These are phyloP conservation scores for Metopolophium dirhodum DNA, from an alignment of 1,140 invertebrate species.

Conservation along the genomic window DNA sequence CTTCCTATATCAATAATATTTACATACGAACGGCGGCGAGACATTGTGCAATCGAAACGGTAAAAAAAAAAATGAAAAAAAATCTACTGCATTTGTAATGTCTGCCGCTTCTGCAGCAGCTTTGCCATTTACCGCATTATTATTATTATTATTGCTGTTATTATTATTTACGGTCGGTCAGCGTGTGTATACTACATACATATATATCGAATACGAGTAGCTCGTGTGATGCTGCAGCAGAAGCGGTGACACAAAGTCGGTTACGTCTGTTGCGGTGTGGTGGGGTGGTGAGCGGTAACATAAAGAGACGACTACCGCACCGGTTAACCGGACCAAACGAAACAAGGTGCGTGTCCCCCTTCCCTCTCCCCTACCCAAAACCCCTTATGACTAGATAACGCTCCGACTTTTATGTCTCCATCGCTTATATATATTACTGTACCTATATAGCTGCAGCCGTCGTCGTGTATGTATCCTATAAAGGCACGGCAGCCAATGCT, in stretches of 20 bases:
- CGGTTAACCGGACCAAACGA: constrained; percentile 14
- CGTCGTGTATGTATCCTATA: background rate
- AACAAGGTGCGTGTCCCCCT: background rate
- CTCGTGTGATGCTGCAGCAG: background rate
- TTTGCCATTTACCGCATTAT: constrained; percentile 32
- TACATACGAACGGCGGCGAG: background rate
- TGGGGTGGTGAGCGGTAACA: background rate
- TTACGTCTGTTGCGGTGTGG: background rate
- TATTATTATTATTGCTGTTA: constrained; percentile 1
- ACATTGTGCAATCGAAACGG: background rate
- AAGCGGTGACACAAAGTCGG: constrained; percentile 13
- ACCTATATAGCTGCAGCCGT: background rate
- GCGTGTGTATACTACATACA: background rate
- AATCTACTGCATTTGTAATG: background rate
- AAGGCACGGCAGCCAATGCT: background rate
- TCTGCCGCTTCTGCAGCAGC: background rate
- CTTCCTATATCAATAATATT: background rate
- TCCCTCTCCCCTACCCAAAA: background rate
- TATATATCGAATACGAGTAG: background rate
- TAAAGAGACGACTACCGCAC: background rate
- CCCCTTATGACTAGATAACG: background rate
- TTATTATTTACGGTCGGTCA: constrained; percentile 36
- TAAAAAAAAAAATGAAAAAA: background rate
- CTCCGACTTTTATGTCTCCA: constrained; percentile 34
- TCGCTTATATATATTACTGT: background rate